Evolutionary conservation across 2,888 invertebrate genomes (phyloP), one percentile per base, ranked within the genome.

Genomic region (Psococerastis gibbosa): DNA sequence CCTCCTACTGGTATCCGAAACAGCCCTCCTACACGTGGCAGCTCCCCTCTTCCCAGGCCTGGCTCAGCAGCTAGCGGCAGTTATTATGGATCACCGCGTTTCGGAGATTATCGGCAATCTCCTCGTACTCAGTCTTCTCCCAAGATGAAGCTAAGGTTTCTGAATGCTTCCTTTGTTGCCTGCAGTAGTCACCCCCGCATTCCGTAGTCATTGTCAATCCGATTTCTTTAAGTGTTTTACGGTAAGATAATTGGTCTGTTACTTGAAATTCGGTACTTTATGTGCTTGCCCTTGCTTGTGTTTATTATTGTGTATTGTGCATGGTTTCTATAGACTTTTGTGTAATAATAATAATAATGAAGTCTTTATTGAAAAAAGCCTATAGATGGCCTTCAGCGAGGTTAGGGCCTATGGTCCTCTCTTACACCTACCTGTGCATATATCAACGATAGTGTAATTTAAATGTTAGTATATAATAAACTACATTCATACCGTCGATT

Each of bases 111-210:
- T 54, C 66, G 71, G 17, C 71, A 67, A 51, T 67, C 70, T 44
- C 67, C 71, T 22, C 68, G 70, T 54, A 73, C 78, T 49, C 84
- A 83, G 55, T 78, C 81, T 53, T 87, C 85, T 56, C 88, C 88
- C 49, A 88, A 88, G 69, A 80, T 89, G 78, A 88, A 89, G 68
- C 70, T 88, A 63, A 87, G 88, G 87, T 87, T 64, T 55, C 60
- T 56, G 50, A 54, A n/a, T n/a, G n/a, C n/a, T n/a, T n/a, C n/a
- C n/a, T n/a, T n/a, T n/a, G n/a, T n/a, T n/a, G n/a, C n/a, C n/a
- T n/a, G n/a, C n/a, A n/a, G n/a, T n/a, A n/a, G n/a, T n/a, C n/a
- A n/a, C n/a, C n/a, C n/a, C n/a, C n/a, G n/a, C n/a, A n/a, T n/a
- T n/a, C n/a, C n/a, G n/a, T 50, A 51, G 46, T 55, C 52, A 51